phyloP scores from a whole-genome alignment of 2,113 vertebrate species.

The Xiphophorus hellerii region DNA sequence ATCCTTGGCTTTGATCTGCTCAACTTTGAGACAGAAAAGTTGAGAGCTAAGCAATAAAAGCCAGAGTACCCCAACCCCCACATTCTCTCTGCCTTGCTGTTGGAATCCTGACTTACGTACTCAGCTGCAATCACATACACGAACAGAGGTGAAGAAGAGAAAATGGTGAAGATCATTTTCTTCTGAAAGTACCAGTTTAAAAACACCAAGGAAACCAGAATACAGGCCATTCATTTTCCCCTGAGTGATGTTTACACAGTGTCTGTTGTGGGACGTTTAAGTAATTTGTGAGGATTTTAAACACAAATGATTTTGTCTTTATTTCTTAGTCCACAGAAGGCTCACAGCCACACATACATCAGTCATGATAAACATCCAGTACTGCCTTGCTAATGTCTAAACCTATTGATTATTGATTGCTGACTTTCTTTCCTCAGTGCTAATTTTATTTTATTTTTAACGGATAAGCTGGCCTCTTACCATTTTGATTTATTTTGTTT shows the following conservation, averaged over 20 bases:
- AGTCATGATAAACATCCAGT: conserved; percentile 32
- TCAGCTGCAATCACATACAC: conserved; percentile 45
- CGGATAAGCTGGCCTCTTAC: conserved; percentile 1
- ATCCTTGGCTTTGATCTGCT: conserved; percentile 82
- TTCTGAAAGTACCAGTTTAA: conserved; percentile 45
- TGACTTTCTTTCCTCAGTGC: neutral
- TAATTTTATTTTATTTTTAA: neutral
- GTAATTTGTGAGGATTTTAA: conserved; percentile 43
- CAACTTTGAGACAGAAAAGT: conserved; percentile 81
- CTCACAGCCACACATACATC: conserved; percentile 7
- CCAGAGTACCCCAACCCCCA: no score
- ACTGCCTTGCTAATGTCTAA: conserved; percentile 30
- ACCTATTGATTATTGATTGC: conserved; percentile 30
- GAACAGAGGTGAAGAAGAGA: conserved; percentile 13
- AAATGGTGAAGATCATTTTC: conserved; percentile 30
- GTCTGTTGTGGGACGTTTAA: conserved; percentile 37
- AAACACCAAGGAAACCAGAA: conserved; percentile 46
- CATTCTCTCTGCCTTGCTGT: neutral
- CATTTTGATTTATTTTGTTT: neutral
- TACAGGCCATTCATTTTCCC: conserved; percentile 50
- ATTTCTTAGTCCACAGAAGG: conserved; percentile 33
- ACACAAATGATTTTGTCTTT: conserved; percentile 38
- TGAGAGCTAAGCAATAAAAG: conserved; percentile 20
- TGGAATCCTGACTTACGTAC: conserved; percentile 29
- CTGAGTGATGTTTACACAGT: conserved; percentile 57